Conservation (phyloP, 2,888 invertebrate species). For the Scelioninae gen. 2 region DNA sequence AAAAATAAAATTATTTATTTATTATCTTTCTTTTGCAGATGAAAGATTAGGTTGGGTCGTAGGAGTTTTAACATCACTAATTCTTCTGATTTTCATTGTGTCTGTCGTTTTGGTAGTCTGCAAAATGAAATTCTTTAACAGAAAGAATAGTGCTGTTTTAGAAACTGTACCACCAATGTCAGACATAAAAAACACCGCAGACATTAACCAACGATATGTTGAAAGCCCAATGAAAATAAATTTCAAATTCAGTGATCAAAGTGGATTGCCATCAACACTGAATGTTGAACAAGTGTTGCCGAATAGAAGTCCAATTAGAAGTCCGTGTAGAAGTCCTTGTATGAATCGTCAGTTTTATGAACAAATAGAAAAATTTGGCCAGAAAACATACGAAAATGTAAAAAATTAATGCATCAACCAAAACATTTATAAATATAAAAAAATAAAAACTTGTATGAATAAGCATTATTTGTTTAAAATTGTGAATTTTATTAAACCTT, state of each 20-base stretch:
- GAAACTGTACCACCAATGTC: conserved; percentile 64
- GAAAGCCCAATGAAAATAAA: conserved; percentile 63
- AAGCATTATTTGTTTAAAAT: too few relatives aligned
- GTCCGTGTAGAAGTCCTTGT: conserved; percentile 18
- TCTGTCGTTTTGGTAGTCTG: conserved; percentile 71
- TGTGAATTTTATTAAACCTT: too few relatives aligned
- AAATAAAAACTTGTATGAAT: too few relatives aligned
- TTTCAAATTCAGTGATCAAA: conserved; percentile 61
- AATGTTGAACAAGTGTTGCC: conserved; percentile 62
- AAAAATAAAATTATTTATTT: background rate
- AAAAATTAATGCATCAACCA: conserved; percentile 19
- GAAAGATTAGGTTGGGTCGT: conserved; percentile 72
- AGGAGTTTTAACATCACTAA: conserved; percentile 70
- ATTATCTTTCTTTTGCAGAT: conserved; percentile 63
- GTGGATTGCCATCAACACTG: conserved; percentile 39
- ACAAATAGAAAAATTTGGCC: conserved; percentile 55
- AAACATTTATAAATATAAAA: too few relatives aligned
- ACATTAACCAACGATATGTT: conserved; percentile 58
- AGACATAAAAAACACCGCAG: conserved; percentile 48
- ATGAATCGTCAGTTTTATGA: conserved; percentile 61
- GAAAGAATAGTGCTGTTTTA: conserved; percentile 64
- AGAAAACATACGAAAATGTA: conserved; percentile 62
- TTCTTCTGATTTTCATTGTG: conserved; percentile 70
- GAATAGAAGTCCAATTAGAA: conserved; percentile 64
- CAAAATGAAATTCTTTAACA: conserved; percentile 66